Percentiles rank a stretch among this genome's conserved stretches.
phyloP scores from a whole-genome alignment of 2,888 invertebrate genomes.

The Flexamia atlantica region DNA sequence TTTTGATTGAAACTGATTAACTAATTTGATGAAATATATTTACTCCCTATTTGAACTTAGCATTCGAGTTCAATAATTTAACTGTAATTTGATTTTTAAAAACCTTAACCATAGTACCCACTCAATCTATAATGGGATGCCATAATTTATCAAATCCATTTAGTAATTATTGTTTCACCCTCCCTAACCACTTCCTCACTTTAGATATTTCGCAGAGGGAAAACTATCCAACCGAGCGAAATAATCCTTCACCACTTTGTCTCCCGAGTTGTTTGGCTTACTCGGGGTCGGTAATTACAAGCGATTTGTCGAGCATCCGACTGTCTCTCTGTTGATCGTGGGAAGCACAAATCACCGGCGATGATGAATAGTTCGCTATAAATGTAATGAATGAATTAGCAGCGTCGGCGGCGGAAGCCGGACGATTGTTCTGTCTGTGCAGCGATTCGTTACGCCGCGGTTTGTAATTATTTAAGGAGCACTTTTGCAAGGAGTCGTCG shows the following conservation, averaged over 20 bases:
- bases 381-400: constrained; percentile 53
- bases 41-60: too few relatives aligned
- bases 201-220: too few relatives aligned
- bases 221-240: too few relatives aligned
- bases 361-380: constrained; percentile 51
- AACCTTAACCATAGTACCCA: too few relatives aligned
- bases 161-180: too few relatives aligned
- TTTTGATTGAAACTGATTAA: too few relatives aligned
- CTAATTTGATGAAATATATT: too few relatives aligned
- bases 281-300: constrained; percentile 28
- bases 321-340: background rate
- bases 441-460: constrained; percentile 37
- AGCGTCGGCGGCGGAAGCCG: constrained; percentile 36
- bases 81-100: too few relatives aligned
- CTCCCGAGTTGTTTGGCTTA: background rate
- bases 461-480: constrained; percentile 47
- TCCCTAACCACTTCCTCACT: too few relatives aligned
- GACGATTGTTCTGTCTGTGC: constrained; percentile 46
- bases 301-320: constrained; percentile 33
- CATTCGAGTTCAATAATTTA: too few relatives aligned
- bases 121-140: too few relatives aligned
- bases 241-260: background rate
- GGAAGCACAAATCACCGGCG: constrained; percentile 35
- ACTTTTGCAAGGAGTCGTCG: constrained; percentile 56
- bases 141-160: too few relatives aligned